Evolutionary conservation across 2,797 vertebrate species (phyloP).

Genomic region (Limosa lapponica): DNA sequence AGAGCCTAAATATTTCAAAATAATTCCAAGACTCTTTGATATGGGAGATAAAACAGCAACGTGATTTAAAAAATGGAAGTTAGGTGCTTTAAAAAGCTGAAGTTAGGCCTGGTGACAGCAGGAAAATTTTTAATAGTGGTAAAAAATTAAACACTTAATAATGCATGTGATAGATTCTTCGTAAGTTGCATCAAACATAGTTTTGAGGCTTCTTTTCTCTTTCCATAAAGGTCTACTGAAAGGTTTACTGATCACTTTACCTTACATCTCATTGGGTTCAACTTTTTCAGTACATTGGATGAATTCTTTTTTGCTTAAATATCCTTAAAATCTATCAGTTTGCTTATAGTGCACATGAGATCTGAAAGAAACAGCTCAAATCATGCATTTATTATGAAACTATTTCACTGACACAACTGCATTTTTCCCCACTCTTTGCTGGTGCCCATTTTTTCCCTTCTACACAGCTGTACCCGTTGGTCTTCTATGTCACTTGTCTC

Average conservation of each 20-base stretch:
- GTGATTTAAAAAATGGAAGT: not conserved
- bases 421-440: not conserved
- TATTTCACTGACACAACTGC: not conserved
- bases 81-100: not conserved
- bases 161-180: not conserved
- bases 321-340: not conserved
- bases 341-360: not conserved
- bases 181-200: not conserved
- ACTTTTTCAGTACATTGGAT: not conserved
- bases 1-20: not conserved
- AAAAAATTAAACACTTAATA: not conserved
- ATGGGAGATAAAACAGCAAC: not conserved
- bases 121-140: not conserved
- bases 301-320: not conserved
- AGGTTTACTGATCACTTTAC: not conserved
- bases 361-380: not conserved
- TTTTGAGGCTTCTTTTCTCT: not conserved
- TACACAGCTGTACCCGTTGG: not conserved
- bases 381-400: not conserved
- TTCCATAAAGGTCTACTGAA: not conserved
- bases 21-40: not conserved
- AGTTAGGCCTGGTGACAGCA: not conserved
- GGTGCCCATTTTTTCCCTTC: not conserved
- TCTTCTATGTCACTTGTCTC: not conserved
- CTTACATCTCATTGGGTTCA: not conserved